Conservation (phyloP, 2,113 vertebrate species). For the Cnemophilus loriae region DNA sequence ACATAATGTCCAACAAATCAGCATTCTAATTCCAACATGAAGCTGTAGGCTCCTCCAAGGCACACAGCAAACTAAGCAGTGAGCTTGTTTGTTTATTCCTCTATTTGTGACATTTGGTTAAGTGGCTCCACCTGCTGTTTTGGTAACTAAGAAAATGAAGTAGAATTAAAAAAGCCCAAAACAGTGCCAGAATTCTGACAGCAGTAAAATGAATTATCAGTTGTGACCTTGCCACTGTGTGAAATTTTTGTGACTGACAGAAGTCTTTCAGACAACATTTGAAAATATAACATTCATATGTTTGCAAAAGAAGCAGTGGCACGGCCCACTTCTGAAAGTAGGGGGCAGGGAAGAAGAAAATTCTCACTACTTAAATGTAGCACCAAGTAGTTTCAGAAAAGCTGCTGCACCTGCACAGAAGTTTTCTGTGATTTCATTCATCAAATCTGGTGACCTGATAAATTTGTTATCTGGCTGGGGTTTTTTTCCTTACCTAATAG, state of each 20-base stretch:
- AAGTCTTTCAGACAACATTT: neutral
- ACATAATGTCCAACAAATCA: neutral
- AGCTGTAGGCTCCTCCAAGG: neutral
- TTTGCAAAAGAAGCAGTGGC: neutral
- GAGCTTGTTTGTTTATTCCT: neutral
- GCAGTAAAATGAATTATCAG: neutral
- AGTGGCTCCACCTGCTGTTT: conserved; percentile 65
- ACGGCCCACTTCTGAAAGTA: neutral
- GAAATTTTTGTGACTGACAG: neutral
- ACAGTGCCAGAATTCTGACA: neutral
- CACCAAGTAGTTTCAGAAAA: neutral
- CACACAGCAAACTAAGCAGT: neutral
- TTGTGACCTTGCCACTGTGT: neutral
- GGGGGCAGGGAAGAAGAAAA: neutral
- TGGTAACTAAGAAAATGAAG: neutral
- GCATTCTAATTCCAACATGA: neutral
- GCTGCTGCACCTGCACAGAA: neutral
- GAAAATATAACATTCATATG: neutral
- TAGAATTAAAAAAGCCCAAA: neutral
- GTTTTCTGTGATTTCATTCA: neutral
- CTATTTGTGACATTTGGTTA: neutral
- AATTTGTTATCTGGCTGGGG: neutral
- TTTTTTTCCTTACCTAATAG: neutral
- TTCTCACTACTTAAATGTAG: neutral
- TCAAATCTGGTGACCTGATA: neutral